Evolutionary conservation across 2,797 vertebrate species (phyloP).

Genomic region (Euphonia xanthogaster): DNA sequence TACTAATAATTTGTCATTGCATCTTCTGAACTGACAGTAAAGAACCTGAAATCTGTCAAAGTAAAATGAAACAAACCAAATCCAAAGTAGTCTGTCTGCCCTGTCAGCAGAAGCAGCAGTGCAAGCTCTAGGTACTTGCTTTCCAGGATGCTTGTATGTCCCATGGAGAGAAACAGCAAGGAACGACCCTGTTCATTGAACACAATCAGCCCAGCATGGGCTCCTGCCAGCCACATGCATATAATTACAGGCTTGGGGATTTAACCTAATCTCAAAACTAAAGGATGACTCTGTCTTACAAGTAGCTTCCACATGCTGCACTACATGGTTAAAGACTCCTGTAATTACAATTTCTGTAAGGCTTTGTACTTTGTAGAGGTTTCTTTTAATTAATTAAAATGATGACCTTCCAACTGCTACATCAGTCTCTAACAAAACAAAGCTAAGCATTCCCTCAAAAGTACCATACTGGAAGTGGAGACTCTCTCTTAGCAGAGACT

Average conservation of each 20-base stretch:
- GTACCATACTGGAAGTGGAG: not conserved
- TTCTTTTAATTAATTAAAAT: conserved; percentile 47
- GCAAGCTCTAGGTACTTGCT: not conserved
- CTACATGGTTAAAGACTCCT: conserved; percentile 10
- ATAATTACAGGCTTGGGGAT: conserved; percentile 52
- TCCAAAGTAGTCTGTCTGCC: not conserved
- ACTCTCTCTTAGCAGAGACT: not conserved
- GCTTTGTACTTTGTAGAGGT: conserved; percentile 12
- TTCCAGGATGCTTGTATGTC: not conserved
- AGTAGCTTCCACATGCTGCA: conserved; percentile 44
- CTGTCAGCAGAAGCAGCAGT: not conserved
- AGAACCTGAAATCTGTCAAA: not conserved
- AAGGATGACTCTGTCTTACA: conserved; percentile 30
- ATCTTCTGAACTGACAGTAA: not conserved
- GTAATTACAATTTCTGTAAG: conserved; percentile 48
- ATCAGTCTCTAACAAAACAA: conserved; percentile 8
- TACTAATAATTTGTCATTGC: not conserved
- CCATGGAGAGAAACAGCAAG: not conserved
- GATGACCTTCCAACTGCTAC: conserved; percentile 28
- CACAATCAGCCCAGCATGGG: not conserved
- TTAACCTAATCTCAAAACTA: conserved; percentile 49
- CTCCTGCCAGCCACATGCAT: conserved; percentile 30
- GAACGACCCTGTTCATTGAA: not conserved
- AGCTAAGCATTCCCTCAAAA: conserved; percentile 22
- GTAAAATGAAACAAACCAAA: not conserved